Base-by-base conservation (phyloP, 2,113 vertebrate genomes). In the Phaetusa simplex region DNA sequence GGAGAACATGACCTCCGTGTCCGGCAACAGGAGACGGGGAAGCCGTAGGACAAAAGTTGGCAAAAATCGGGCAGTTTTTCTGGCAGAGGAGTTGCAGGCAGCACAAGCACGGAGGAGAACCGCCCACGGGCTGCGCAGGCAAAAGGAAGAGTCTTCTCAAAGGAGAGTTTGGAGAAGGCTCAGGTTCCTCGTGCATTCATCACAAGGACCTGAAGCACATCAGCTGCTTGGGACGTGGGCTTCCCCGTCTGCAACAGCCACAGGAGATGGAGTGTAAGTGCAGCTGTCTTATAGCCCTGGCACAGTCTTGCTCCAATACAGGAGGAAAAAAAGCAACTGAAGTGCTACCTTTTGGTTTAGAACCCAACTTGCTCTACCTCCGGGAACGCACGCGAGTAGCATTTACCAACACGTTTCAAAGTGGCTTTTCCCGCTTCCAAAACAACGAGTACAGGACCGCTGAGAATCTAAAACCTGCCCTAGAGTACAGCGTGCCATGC, bases 181-280 rank as follows among this genome's bases (percentile, higher is more conserved):
- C 19, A 3, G 26, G 5, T 13, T 78, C 49, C 80, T 79, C 5
- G 0, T 5, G 49, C 0, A 0, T 21, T 88, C 29, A 14, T 43
- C 79, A 24, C 2, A 30, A 72, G 77, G 55, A 69, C 20, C 27
- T 53, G 45, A 84, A 56, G 70, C 36, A 50, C 67, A 40, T 50
- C 52, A 77, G 58, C 81, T 65, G 43, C 66, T 32, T 13, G 53
- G 38, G 38, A 91, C 2, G 3, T 22, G 18, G 55, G 27, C 53
- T 40, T 47, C 42, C 53, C 22, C 1, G 0, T 16, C 80, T 42
- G 59, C 49, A 49, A 38, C 18, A 38, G 52, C 61, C 66, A 17
- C 10, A 7, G 50, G 38, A 76, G 27, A 47, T 1, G 0, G 69
- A 38, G 38, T 0, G 0, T 23, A 32, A 50, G 22, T 3, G 36